Evolutionary conservation across 2,113 vertebrate species (phyloP), one percentile per base, ranked within the genome.

Genomic region (Madoqua kirkii): DNA sequence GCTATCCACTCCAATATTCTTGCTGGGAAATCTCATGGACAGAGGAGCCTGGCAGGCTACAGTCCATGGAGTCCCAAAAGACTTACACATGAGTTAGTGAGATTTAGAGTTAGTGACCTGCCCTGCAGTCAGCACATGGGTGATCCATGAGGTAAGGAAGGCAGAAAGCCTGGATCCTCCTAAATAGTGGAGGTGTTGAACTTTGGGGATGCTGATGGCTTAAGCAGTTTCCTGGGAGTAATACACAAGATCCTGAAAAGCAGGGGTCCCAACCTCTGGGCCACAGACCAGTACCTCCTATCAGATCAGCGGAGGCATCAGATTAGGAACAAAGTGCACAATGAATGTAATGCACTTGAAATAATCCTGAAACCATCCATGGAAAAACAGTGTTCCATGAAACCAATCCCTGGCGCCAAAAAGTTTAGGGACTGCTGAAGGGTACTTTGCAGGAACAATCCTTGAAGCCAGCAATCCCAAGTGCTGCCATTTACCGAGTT

Each of bases 191-290:
- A 96, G 83, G 33, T 21, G 0, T 29, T 36, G 11, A 60, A 31
- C 13, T 79, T 5, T 1, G 6, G 1, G 1, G 6, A 4, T 43
- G 40, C 21, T 40, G 4, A 2, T 6, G 5, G 3, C 9, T 9
- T 79, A 52, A 52, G 2, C 4, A 40, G 25, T 23, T 36, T n/a
- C n/a, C 60, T 27, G 6, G 45, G 14, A 55, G 55, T 25, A 36
- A 59, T 2, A 74, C 19, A 5, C 6, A 16, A n/a, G 5, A n/a
- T 60, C 15, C 36, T 25, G 12, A 21, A 23, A 74, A 74, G 71
- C 71, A 27, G 40, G 71, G 40, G 23, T 43, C 40, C 71, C 36
- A 76, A 27, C 21, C 36, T 76, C 71, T 76, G 36, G 36, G 36
- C 23, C 36, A 76, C 21, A 76, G 36, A 25, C n/a, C 67, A 74